phyloP scores from a whole-genome alignment of 2,888 invertebrate species.

The Xestia rhomboidea region DNA sequence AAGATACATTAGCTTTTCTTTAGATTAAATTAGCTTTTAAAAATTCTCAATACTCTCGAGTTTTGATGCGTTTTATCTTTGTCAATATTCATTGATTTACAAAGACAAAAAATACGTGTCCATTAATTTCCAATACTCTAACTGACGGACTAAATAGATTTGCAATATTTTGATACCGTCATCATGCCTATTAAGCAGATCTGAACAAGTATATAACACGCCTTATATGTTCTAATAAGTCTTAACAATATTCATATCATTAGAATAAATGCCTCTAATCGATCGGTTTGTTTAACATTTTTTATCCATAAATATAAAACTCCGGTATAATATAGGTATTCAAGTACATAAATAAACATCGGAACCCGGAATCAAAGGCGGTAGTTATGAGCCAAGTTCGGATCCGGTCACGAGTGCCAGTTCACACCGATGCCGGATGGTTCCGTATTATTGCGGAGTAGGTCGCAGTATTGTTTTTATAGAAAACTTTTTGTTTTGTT shows the following conservation, averaged over 20 bases:
- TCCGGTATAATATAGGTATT: not conserved
- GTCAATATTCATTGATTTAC: too few relatives aligned
- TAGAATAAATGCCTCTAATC: not conserved
- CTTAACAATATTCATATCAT: not conserved
- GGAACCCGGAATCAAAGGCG: conserved; percentile 44
- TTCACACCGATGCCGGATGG: conserved; percentile 31
- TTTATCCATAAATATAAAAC: conserved; percentile 8
- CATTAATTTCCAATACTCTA: too few relatives aligned
- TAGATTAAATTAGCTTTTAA: too few relatives aligned
- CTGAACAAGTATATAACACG: not conserved
- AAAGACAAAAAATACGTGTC: too few relatives aligned
- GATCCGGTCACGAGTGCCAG: conserved; percentile 56
- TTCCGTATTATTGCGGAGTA: conserved; percentile 42
- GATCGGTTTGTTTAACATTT: conserved; percentile 10
- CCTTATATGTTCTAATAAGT: not conserved
- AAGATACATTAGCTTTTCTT: too few relatives aligned
- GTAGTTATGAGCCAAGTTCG: conserved; percentile 61
- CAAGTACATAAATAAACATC: conserved; percentile 37
- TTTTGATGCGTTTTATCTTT: too few relatives aligned
- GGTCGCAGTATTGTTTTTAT: conserved; percentile 19
- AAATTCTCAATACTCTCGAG: too few relatives aligned
- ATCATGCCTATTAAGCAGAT: not conserved
- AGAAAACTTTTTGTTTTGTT: conserved; percentile 26
- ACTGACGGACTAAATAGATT: too few relatives aligned
- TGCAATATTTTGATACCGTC: too few relatives aligned